A percentile compares a stretch with the other conserved stretches of the same genome.
phyloP scores from a whole-genome alignment of 2,888 invertebrate species.

The Hedychridium roseum region DNA sequence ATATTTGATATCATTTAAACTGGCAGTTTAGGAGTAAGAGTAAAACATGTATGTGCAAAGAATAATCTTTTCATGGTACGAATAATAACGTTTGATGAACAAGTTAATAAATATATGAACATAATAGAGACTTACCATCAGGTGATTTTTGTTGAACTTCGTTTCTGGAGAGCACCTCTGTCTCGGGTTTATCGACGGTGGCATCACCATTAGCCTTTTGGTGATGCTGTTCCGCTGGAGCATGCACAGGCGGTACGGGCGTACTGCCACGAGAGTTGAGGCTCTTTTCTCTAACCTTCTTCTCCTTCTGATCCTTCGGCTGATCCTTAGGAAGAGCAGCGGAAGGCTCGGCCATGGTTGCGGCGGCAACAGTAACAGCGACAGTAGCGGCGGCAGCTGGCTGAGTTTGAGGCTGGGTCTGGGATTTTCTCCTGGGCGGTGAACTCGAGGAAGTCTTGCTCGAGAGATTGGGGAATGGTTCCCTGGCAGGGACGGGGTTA shows the following conservation, averaged over 20 bases:
- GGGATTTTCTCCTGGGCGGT: constrained; percentile 52
- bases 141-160: constrained; percentile 44
- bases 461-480: constrained; percentile 37
- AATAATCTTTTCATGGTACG: no score
- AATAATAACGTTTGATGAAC: no score
- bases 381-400: background rate
- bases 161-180: constrained; percentile 30
- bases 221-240: constrained; percentile 36
- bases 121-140: constrained; percentile 46
- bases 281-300: constrained; percentile 48
- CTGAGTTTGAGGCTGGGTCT: constrained; percentile 28
- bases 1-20: no score
- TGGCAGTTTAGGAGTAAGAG: no score
- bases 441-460: constrained; percentile 44
- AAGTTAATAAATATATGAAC: no score
- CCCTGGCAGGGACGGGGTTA: constrained; percentile 39
- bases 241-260: constrained; percentile 42
- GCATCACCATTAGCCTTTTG: constrained; percentile 53
- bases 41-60: no score
- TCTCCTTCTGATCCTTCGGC: constrained; percentile 46
- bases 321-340: constrained; percentile 23
- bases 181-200: constrained; percentile 45
- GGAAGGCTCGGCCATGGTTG: constrained; percentile 22
- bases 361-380: background rate
- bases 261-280: constrained; percentile 40